These are phyloP conservation scores for Nyctereutes procyonoides DNA, from an alignment of 2,113 vertebrate species.

Conservation along the genomic window DNA sequence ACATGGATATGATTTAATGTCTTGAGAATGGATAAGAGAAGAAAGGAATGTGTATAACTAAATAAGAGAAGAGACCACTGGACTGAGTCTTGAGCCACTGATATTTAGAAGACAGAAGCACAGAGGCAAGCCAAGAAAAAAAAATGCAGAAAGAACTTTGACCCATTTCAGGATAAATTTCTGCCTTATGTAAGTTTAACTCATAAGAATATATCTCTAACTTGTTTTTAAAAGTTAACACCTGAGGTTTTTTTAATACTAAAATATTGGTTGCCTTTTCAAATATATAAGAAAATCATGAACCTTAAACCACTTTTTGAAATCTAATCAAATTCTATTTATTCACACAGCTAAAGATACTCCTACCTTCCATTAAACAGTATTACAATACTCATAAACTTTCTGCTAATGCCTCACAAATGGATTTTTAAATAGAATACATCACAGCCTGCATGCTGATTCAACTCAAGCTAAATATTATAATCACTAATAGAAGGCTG, in stretches of 20 bases:
- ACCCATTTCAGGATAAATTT: neutral
- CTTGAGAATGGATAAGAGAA: neutral
- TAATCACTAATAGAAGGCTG: conserved; percentile 51
- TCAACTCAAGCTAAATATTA: conserved; percentile 40
- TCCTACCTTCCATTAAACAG: neutral
- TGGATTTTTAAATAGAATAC: conserved; percentile 43
- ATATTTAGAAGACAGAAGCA: neutral
- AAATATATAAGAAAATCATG: neutral
- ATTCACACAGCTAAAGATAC: neutral
- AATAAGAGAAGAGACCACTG: neutral
- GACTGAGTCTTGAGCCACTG: neutral
- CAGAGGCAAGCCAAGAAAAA: neutral
- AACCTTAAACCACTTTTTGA: neutral
- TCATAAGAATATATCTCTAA: neutral
- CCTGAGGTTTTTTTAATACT: neutral
- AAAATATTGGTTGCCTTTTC: neutral
- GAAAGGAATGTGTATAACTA: neutral
- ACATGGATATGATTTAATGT: neutral
- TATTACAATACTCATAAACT: neutral
- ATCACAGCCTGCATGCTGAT: conserved; percentile 2
- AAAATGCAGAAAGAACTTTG: neutral
- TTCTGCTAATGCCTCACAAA: neutral
- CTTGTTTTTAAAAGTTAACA: neutral
- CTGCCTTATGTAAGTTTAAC: neutral
- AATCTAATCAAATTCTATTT: conserved; percentile 49